Evolutionary conservation across 1,140 invertebrate genomes (phyloP), one percentile per base, ranked within the genome.

Genomic region (Chlorops oryzae): DNA sequence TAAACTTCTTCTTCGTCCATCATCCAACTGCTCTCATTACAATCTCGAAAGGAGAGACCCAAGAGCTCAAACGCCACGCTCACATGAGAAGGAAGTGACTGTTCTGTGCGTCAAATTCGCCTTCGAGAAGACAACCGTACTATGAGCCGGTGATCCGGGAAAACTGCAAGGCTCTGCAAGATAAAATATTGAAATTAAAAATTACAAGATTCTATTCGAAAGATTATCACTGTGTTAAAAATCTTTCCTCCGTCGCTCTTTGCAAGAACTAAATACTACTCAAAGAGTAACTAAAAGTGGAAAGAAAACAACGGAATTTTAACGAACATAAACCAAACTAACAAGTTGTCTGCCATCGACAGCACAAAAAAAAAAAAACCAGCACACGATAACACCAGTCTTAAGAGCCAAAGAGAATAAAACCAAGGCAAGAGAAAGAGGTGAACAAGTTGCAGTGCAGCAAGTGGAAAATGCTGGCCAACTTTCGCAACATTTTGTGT

Each of bases 1-100:
- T 92, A 96, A 74, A 95, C 94, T 15, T 92, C 92, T 49, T 94
- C 89, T 46, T 91, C 91, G 63, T 90, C 86, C 0, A 92, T 92
- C n/a, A 79, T 75, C 93, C 93, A 96, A 25, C 78, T 81, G 2
- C 86, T 87, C 59, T 88, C 82, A 20, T 81, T 79, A 63, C 92
- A 96, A 13, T 86, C 78, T 47, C 91, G 77, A 42, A 89, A 73
- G 0, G 86, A 77, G 2, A 91, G 91, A 3, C 92, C 92, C 1
- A 96, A 76, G 1, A 96, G 79, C 69, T 95, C 91, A 70, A 94
- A 96, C n/a, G 10, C 92, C 92, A 34, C 86, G 75, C 62, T 96
- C 92, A 64, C 93, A 96, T 13, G 80, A 77, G 67, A 96, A 96
- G 1, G 84, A 88, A 4, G 90, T 90, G 0, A 90, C 80, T 4